These are phyloP conservation scores for Dicrurus megarhynchus DNA, from an alignment of 2,113 vertebrate species.

Conservation along the genomic window DNA sequence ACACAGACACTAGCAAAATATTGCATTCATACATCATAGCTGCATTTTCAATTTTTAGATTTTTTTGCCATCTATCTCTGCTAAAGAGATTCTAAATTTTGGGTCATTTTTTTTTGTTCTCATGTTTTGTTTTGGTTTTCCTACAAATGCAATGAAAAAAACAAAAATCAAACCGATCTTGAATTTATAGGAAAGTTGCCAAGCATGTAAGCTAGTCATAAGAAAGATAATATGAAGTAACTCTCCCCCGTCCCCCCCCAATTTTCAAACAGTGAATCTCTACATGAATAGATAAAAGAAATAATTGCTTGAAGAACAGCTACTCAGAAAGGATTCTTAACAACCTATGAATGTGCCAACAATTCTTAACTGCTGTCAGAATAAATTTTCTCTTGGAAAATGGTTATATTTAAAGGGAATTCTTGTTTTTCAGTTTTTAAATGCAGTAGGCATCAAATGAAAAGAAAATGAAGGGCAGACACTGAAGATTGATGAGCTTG, in stretches of 20 bases:
- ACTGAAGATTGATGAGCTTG: not conserved
- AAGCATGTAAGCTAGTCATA: not conserved
- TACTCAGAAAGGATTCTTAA: conserved; percentile 10
- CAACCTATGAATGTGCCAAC: not conserved
- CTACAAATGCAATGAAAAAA: not conserved
- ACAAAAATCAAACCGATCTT: not conserved
- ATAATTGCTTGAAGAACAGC: conserved; percentile 2
- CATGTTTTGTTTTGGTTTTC: not conserved
- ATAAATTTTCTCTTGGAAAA: not conserved
- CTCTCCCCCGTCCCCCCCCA: not conserved
- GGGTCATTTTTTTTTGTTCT: not conserved
- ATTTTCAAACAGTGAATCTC: conserved; percentile 13
- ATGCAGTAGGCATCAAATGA: not conserved
- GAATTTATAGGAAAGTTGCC: not conserved
- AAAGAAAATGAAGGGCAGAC: not conserved
- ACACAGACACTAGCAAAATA: not conserved
- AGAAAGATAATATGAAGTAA: not conserved
- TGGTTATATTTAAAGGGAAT: not conserved
- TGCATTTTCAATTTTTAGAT: not conserved
- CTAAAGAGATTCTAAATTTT: not conserved
- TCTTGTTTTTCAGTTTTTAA: not conserved
- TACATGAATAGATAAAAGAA: not conserved
- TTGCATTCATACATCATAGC: not conserved
- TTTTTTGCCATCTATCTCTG: not conserved
- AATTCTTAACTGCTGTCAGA: conserved; percentile 2